A percentile compares a stretch with the other conserved stretches of the same genome.
Evolutionary conservation across 2,797 vertebrate genomes (phyloP).

Genomic region (Peromyscus aztecus): DNA sequence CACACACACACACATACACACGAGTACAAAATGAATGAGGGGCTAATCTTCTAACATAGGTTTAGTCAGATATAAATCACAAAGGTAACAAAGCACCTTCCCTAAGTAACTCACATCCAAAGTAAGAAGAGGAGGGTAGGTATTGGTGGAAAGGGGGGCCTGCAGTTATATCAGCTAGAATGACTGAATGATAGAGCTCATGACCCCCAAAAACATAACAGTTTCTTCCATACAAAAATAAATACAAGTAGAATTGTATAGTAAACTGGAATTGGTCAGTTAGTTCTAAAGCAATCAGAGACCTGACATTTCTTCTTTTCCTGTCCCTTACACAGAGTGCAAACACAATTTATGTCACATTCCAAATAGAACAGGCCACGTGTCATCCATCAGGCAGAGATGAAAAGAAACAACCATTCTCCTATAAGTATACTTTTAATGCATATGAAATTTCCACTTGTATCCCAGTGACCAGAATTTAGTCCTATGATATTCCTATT

Average conservation of each 20-base stretch:
- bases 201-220: not conserved
- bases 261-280: not conserved
- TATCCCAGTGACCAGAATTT: not conserved
- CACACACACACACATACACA: not conserved
- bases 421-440: not conserved
- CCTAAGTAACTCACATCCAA: not conserved
- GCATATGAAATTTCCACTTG: not conserved
- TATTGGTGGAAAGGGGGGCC: not conserved
- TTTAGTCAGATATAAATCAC: not conserved
- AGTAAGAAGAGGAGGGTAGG: not conserved
- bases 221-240: conserved; percentile 5
- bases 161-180: not conserved
- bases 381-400: not conserved
- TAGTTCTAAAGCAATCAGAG: not conserved
- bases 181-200: conserved; percentile 37
- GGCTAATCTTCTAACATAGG: not conserved
- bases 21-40: not conserved
- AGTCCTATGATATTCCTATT: not conserved
- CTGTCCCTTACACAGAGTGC: not conserved
- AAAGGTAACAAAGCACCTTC: not conserved
- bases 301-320: not conserved
- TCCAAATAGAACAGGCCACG: not conserved
- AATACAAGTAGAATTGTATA: not conserved
- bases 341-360: not conserved
- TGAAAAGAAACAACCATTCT: not conserved